phyloP scores from a whole-genome alignment of 2,888 invertebrate genomes.

The Lingula anatina region DNA sequence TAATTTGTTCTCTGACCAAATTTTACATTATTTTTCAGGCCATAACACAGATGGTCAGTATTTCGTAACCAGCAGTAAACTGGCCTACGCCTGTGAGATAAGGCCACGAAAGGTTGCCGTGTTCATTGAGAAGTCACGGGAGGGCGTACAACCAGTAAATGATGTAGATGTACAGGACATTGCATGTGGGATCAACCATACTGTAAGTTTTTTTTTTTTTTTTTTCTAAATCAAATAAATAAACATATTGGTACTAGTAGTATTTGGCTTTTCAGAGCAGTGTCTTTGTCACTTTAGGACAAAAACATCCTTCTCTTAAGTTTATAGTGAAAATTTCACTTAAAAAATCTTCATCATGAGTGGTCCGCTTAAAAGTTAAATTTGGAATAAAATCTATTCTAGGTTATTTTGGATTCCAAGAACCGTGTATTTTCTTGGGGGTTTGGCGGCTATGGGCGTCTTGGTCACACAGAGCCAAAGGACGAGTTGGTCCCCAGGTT shows the following conservation, averaged over 20 bases:
- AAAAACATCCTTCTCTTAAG: background rate
- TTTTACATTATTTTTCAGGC: constrained; percentile 55
- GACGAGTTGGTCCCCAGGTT: constrained; percentile 83
- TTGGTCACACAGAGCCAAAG: constrained; percentile 88
- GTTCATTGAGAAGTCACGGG: constrained; percentile 80
- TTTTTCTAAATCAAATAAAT: too few relatives aligned
- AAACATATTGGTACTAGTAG: too few relatives aligned
- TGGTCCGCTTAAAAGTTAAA: too few relatives aligned
- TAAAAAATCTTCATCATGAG: too few relatives aligned
- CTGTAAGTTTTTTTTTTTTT: too few relatives aligned
- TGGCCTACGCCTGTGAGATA: constrained; percentile 80
- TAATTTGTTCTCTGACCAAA: constrained; percentile 2
- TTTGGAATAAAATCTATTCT: too few relatives aligned
- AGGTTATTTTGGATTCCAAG: constrained; percentile 81
- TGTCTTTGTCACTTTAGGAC: background rate
- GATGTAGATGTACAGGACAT: constrained; percentile 85
- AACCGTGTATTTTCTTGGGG: constrained; percentile 92
- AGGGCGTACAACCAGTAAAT: constrained; percentile 72
- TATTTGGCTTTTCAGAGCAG: background rate
- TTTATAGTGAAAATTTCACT: too few relatives aligned
- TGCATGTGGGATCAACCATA: constrained; percentile 86
- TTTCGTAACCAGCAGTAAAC: constrained; percentile 82
- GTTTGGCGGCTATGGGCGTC: constrained; percentile 87
- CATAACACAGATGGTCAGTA: constrained; percentile 94
- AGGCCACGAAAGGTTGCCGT: constrained; percentile 77